A percentile compares a stretch with the other conserved stretches of the same genome.
phyloP scores from a whole-genome alignment of 1,140 invertebrate genomes.

The Ectropis grisescens region DNA sequence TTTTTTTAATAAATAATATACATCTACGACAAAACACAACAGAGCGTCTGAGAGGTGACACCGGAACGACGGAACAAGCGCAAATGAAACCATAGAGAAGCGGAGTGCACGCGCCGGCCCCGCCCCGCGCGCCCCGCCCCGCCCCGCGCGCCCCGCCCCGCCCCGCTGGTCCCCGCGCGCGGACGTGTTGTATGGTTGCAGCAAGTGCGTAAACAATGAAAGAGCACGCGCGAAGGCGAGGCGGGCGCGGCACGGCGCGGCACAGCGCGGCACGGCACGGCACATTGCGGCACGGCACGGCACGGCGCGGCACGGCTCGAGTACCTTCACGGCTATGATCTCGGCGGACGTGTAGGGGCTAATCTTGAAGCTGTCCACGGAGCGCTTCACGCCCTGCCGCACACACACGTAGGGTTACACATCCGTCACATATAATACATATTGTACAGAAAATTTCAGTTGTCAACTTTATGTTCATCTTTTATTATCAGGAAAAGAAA shows the following conservation, averaged over 20 bases:
- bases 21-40: too few relatives aligned
- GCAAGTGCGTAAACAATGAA: slow-evolving; percentile 3
- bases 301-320: slow-evolving; percentile 1
- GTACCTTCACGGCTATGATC: slow-evolving; percentile 96
- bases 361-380: slow-evolving; percentile 75
- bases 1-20: too few relatives aligned
- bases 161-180: background rate
- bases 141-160: background rate
- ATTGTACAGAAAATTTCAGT: too few relatives aligned
- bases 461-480: too few relatives aligned
- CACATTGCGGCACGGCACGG: slow-evolving; percentile 1
- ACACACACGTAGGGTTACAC: too few relatives aligned
- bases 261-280: too few relatives aligned
- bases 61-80: too few relatives aligned
- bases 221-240: slow-evolving; percentile 4
- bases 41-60: too few relatives aligned
- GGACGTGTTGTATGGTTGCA: background rate
- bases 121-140: background rate
- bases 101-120: background rate
- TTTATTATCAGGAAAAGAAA: too few relatives aligned
- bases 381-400: slow-evolving; percentile 88
- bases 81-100: background rate
- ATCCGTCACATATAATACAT: too few relatives aligned
- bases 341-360: slow-evolving; percentile 84
- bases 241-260: background rate